These are phyloP conservation scores for Aurelia coerulea DNA, from an alignment of 30 jellyfish, hydroid and myxozoan species.

Conservation along the genomic window DNA sequence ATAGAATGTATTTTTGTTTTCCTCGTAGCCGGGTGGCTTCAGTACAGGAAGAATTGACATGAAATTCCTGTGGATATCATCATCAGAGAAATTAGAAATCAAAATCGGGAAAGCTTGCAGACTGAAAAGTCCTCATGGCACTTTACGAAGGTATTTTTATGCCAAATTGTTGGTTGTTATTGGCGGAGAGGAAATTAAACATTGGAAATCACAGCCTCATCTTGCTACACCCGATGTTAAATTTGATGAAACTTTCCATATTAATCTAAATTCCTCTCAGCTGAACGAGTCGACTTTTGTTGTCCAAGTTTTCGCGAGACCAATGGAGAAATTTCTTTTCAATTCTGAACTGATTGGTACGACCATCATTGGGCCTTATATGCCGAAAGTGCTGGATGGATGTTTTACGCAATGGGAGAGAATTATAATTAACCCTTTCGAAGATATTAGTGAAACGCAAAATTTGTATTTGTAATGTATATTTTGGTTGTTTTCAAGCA, in stretches of 20 bases:
- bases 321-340: constrained; percentile 29
- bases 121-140: constrained; percentile 91
- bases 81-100: constrained; percentile 74
- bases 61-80: constrained; percentile 67
- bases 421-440: constrained; percentile 76
- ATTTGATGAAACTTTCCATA: constrained; percentile 49
- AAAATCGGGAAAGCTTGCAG: constrained; percentile 57
- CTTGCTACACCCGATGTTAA: constrained; percentile 81
- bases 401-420: constrained; percentile 92
- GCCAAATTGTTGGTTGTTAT: constrained; percentile 57
- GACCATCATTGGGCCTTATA: constrained; percentile 93
- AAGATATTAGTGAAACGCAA: constrained; percentile 73
- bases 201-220: constrained; percentile 61
- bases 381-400: constrained; percentile 58
- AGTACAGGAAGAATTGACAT: constrained; percentile 77
- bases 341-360: constrained; percentile 84
- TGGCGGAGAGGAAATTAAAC: constrained; percentile 60
- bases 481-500: not conserved
- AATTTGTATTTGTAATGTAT: constrained; percentile 53
- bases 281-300: constrained; percentile 58
- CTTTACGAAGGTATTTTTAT: constrained; percentile 74
- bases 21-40: constrained; percentile 84
- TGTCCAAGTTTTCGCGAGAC: constrained; percentile 66
- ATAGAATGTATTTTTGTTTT: not conserved
- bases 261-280: constrained; percentile 52